Evolutionary conservation across 1,140 invertebrate genomes (phyloP).

Genomic region (Bombus pyrosoma): DNA sequence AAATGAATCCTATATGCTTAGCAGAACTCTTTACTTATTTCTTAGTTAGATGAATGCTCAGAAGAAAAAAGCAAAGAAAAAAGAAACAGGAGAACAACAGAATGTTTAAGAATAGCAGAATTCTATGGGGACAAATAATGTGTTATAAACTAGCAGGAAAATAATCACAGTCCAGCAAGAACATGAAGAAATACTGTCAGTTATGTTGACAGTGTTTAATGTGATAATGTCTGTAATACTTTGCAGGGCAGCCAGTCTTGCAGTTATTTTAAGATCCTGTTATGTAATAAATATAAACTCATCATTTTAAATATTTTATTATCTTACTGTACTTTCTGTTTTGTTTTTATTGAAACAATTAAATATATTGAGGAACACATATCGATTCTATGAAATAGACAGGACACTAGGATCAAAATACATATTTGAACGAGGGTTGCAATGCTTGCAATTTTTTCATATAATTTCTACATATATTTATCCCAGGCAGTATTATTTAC

Average conservation of each 20-base stretch:
- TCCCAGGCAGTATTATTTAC: constrained; percentile 79
- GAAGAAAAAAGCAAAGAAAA: background rate
- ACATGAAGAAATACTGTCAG: background rate
- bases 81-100: background rate
- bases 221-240: constrained; percentile 37
- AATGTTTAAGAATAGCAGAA: background rate
- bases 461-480: constrained; percentile 77
- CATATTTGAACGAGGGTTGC: constrained; percentile 35
- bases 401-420: constrained; percentile 34
- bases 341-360: constrained; percentile 14
- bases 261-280: constrained; percentile 49
- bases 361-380: background rate
- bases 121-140: background rate
- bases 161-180: background rate
- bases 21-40: background rate
- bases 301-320: constrained; percentile 43
- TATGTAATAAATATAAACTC: constrained; percentile 55
- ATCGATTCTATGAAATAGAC: background rate
- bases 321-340: background rate
- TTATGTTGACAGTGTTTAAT: constrained; percentile 21
- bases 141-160: background rate
- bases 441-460: constrained; percentile 60
- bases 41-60: constrained; percentile 10
- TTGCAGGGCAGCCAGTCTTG: constrained; percentile 12
- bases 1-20: constrained; percentile 10